A percentile compares a stretch with the other conserved stretches of the same genome.
phyloP scores from a whole-genome alignment of 2,113 vertebrate genomes.

The Amblyopsis rosae region DNA sequence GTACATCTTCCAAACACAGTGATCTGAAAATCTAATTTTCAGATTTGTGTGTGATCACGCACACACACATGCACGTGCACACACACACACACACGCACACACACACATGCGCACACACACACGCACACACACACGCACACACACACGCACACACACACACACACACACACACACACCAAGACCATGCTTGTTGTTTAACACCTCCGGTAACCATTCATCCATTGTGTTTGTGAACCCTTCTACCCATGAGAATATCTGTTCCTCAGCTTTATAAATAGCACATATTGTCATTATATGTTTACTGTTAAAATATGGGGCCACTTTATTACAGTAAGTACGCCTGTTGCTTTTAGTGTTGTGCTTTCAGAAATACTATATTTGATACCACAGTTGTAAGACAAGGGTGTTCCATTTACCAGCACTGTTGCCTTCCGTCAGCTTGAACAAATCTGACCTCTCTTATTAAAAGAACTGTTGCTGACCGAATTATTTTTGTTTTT shows the following conservation, averaged over 20 bases:
- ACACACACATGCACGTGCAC: conserved; percentile 1
- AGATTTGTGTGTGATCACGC: no score
- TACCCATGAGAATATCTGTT: conserved; percentile 23
- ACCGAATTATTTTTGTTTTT: not conserved
- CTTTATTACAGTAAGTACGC: no score
- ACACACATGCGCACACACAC: not conserved
- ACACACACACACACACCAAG: not conserved
- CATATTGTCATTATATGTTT: no score
- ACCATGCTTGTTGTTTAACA: conserved; percentile 67
- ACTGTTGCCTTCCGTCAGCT: no score
- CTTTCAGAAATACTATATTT: no score
- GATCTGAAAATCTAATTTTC: not conserved
- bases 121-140: not conserved
- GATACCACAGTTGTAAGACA: no score
- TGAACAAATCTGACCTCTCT: no score
- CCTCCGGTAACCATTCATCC: conserved; percentile 62
- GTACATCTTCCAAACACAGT: not conserved
- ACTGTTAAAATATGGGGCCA: no score
- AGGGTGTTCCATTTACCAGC: no score
- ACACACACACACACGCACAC: not conserved
- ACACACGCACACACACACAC: not conserved
- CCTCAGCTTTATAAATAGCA: no score
- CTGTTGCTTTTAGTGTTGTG: no score
- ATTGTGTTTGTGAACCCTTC: conserved; percentile 58
- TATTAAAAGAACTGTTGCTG: no score